Conservation (phyloP, 1,140 invertebrate genomes). For the Drosophila teissieri region DNA sequence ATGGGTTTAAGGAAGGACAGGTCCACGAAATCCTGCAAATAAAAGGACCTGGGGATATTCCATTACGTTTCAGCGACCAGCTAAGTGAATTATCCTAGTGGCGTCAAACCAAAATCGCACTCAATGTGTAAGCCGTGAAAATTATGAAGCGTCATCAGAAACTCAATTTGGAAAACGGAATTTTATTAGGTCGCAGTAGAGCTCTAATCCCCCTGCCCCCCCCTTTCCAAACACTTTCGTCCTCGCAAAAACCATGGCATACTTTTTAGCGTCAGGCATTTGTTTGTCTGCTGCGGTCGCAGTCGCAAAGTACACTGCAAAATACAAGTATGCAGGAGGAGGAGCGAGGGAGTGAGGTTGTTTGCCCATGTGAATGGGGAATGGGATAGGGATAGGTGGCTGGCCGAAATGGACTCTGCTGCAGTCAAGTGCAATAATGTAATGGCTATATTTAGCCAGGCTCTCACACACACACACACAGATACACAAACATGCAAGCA, state of each 20-base stretch:
- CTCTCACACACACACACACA: conserved; percentile 3
- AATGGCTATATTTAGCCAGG: conserved; percentile 62
- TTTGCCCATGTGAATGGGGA: background rate
- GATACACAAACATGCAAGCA: conserved; percentile 1
- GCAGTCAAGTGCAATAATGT: conserved; percentile 78
- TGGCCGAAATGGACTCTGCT: conserved; percentile 60
- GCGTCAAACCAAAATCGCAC: conserved; percentile 20
- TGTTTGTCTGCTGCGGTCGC: conserved; percentile 55
- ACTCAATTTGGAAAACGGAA: conserved; percentile 41
- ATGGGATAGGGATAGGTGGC: no score
- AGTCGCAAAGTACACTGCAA: conserved; percentile 52
- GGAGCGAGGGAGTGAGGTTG: background rate
- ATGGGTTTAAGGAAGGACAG: conserved; percentile 1
- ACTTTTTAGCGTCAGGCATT: conserved; percentile 48
- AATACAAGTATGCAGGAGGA: conserved; percentile 21
- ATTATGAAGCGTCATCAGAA: conserved; percentile 45
- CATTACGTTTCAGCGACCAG: background rate
- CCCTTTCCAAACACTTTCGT: background rate
- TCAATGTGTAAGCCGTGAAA: conserved; percentile 18
- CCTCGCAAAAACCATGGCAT: conserved; percentile 30
- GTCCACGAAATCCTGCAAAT: background rate
- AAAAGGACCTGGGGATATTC: background rate
- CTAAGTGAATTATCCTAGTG: conserved; percentile 4
- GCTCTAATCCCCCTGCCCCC: background rate
- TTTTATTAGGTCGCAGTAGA: conserved; percentile 45